A percentile compares a stretch with the other conserved stretches of the same genome.
These are phyloP conservation scores for Nudaria mundana DNA, from an alignment of 2,888 invertebrate genomes.

Conservation along the genomic window DNA sequence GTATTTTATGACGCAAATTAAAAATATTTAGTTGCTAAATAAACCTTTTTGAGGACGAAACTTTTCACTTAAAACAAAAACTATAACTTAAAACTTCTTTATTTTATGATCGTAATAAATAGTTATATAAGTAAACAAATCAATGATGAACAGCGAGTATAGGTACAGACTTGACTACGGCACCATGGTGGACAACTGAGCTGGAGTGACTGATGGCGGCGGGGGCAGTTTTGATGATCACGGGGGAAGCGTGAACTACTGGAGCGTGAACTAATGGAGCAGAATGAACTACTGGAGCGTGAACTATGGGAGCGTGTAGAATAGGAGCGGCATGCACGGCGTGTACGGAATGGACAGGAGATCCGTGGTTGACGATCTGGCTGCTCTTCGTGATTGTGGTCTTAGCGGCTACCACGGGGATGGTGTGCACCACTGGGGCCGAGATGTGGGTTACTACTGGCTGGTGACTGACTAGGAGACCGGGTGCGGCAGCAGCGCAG, in stretches of 20 bases:
- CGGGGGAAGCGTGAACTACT: constrained; percentile 62
- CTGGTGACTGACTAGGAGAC: constrained; percentile 57
- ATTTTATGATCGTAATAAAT: constrained; percentile 20
- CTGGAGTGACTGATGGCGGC: constrained; percentile 60
- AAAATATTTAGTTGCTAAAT: too few species aligned
- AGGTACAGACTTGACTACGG: constrained; percentile 62
- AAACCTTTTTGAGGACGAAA: neutral
- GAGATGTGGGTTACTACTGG: constrained; percentile 60
- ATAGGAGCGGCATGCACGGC: constrained; percentile 46
- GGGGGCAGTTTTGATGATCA: constrained; percentile 64
- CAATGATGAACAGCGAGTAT: constrained; percentile 61
- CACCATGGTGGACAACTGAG: constrained; percentile 61
- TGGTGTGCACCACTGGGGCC: constrained; percentile 56
- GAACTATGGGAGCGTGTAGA: constrained; percentile 43
- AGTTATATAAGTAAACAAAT: constrained; percentile 24
- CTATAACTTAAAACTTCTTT: constrained; percentile 8
- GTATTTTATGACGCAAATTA: too few species aligned
- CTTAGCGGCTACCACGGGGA: constrained; percentile 61
- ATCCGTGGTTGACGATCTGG: constrained; percentile 70
- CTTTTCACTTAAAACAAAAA: neutral
- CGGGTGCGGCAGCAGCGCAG: constrained; percentile 72
- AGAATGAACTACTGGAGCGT: constrained; percentile 49
- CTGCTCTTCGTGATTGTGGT: constrained; percentile 74
- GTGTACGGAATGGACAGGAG: constrained; percentile 50
- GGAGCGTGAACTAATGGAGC: constrained; percentile 60